phyloP scores from a whole-genome alignment of 2,797 vertebrate genomes.

The Odontamblyopus rebecca region DNA sequence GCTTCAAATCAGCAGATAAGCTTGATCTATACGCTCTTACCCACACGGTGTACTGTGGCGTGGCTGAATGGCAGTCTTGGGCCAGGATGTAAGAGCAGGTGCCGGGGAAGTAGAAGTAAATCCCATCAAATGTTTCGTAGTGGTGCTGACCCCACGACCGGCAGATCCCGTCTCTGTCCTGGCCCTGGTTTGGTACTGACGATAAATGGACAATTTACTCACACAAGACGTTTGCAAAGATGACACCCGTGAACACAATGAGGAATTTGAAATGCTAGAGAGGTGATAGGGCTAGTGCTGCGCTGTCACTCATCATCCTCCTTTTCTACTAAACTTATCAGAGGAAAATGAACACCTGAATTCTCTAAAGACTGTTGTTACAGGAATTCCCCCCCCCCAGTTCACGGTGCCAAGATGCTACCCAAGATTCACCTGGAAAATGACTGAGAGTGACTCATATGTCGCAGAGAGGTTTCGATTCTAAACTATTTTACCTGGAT shows the following conservation, averaged over 20 bases:
- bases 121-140: conserved; percentile 98
- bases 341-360: conserved; percentile 44
- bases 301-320: conserved; percentile 28
- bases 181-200: conserved; percentile 92
- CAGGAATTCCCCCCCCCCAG: conserved; percentile 59
- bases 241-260: conserved; percentile 24
- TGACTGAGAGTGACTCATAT: conserved; percentile 38
- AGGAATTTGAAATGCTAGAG: conserved; percentile 4
- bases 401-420: conserved; percentile 44
- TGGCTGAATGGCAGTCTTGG: conserved; percentile 88
- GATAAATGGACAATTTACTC: conserved; percentile 28
- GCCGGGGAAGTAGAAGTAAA: conserved; percentile 97
- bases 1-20: conserved; percentile 6
- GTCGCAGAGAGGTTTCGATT: conserved; percentile 3
- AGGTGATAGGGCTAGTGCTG: conserved; percentile 14
- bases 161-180: conserved; percentile 94
- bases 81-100: conserved; percentile 96
- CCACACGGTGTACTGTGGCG: conserved; percentile 95
- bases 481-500: not conserved
- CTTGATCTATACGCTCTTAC: conserved; percentile 75
- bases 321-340: conserved; percentile 39
- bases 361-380: conserved; percentile 50
- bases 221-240: conserved; percentile 15
- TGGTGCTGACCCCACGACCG: conserved; percentile 96
- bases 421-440: conserved; percentile 19